Evolutionary conservation across 2,888 invertebrate genomes (phyloP), one percentile per base, ranked within the genome.

Genomic region (Cotesia congregata): DNA sequence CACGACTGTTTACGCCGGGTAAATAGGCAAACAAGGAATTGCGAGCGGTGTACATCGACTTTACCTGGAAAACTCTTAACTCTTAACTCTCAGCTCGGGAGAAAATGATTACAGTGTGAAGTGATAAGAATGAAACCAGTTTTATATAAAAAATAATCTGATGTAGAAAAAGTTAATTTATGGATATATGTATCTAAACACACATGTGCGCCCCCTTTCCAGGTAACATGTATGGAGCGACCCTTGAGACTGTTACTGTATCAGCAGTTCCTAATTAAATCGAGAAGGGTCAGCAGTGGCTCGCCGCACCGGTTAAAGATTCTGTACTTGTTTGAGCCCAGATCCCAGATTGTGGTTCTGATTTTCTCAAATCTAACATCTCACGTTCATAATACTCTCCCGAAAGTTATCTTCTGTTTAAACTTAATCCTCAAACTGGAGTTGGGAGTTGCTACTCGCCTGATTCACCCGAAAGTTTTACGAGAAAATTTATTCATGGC

Each of bases 11-110:
- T 83, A 82, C 84, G 75, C 76, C 77, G 79, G 76, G 82, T 80
- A 85, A 85, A 85, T 82, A 84, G 80, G 82, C 81, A 83, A 83
- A 85, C 82, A 83, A 84, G 82, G 80, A 85, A 84, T 83, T 83
- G 81, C 79, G 76, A 78, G 79, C 79, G 78, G 79, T 77, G 79
- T 81, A 81, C 81, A 80, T 82, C 80, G 79, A 80, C 77, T 81
- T 77, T 71, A 73, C 78, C 65, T 74, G 72, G 73, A 79, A 81
- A 72, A 61, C 73, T 68, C 72, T 30, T 30, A 30, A 30, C 30
- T 30, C 30, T 30, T 30, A 30, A 30, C 30, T 30, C 30, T 30
- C 30, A 30, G 30, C 30, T 72, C 64, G 64, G 60, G 70, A 65
- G 65, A 72, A 71, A 41, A 72, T 65, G n/a, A 76, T 60, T 60